Base-by-base conservation (phyloP, 2,888 invertebrate genomes). In the Andrena trimmerana region DNA sequence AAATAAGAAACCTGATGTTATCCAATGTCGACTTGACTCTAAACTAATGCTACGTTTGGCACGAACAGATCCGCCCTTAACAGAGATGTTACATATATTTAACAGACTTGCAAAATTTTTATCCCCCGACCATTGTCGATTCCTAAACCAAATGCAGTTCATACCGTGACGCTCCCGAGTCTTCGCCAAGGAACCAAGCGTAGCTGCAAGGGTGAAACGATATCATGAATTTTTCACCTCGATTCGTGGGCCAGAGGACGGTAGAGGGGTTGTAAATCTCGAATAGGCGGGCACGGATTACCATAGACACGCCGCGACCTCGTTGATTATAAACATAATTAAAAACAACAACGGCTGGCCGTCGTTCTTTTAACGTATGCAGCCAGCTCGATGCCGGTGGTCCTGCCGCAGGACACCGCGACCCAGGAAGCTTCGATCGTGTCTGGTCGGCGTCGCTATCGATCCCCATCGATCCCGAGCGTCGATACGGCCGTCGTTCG, bases 311-410 rank as follows among this genome's bases (percentile, higher is more conserved):
- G 92, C 90, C 89, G 88, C 89, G 57, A 57, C 57, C 57, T 91
- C 91, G 92, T 92, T 93, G 92, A 94, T 93, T 93, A 94, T 93
- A 93, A 93, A 93, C 92, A 94, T 94, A 94, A 94, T 93, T 93
- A 93, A 94, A 94, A 94, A 93, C 92, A 93, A 92, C 92, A 91
- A 90, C 91, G 84, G 78, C 79, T 83, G 83, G 83, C 83, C 86
- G 84, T 83, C 86, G 86, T 86, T 86, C 84, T 72, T 92, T 91
- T 91, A 91, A 90, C 89, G 91, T 91, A 92, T 92, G 92, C 91
- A 91, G 89, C 88, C 89, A 86, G 81, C 87, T 86, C 86, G 90
- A 92, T 92, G 90, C 92, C 92, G 93, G 94, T 93, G 94, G 93
- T 93, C 93, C 92, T 90, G 86, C 75, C 71, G 76, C 68, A 52